Conservation (phyloP, 1,140 invertebrate genomes). For the Teleogryllus occipitalis region DNA sequence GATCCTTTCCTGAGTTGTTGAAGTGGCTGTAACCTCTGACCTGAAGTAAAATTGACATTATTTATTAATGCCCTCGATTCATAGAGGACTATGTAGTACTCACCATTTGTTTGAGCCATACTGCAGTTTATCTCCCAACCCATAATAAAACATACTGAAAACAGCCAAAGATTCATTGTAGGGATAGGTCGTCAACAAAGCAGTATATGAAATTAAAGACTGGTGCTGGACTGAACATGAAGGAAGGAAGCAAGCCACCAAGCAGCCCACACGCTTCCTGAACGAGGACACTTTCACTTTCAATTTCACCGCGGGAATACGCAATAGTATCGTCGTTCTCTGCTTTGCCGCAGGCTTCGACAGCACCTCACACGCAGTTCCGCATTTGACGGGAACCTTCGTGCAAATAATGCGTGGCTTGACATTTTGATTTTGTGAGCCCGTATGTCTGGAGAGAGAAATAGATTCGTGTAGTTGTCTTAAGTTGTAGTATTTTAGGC, state of each 20-base stretch:
- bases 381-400: too few species aligned
- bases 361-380: too few species aligned
- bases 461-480: too few species aligned
- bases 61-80: neutral
- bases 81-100: neutral
- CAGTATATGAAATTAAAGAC: too few species aligned
- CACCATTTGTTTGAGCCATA: neutral
- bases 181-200: too few species aligned
- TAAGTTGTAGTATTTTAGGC: too few species aligned
- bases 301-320: neutral
- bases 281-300: neutral
- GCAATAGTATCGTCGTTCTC: neutral
- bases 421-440: too few species aligned
- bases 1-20: neutral
- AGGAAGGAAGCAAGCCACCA: neutral
- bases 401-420: too few species aligned
- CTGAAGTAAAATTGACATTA: neutral
- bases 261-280: neutral
- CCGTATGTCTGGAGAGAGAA: too few species aligned
- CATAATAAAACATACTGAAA: too few species aligned
- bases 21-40: neutral
- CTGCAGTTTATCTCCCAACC: too few species aligned
- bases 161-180: too few species aligned
- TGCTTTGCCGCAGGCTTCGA: neutral
- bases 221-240: neutral